phyloP scores from a whole-genome alignment of 2,113 vertebrate genomes.

The Archocentrus centrarchus region DNA sequence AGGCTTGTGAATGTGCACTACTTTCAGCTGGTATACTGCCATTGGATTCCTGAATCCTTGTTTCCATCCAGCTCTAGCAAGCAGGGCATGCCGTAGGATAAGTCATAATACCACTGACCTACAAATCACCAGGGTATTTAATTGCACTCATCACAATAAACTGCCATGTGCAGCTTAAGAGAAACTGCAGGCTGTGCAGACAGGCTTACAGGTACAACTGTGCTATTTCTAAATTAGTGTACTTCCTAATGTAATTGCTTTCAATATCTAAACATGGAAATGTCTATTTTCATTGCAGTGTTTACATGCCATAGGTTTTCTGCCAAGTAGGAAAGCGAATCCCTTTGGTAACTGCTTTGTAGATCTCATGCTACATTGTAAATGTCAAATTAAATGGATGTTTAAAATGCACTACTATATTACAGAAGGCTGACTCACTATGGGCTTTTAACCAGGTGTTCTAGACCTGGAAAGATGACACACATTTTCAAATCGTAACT shows the following conservation, averaged over 20 bases:
- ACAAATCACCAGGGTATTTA: conserved; percentile 72
- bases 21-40: conserved; percentile 33
- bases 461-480: background rate
- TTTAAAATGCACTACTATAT: background rate
- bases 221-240: conserved; percentile 70
- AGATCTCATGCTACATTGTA: background rate
- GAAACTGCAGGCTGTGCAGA: conserved; percentile 51
- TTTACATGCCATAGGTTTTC: conserved; percentile 32
- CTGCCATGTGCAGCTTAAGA: conserved; percentile 67
- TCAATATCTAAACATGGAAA: conserved; percentile 61
- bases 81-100: conserved; percentile 50
- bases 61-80: conserved; percentile 41
- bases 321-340: background rate
- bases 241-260: conserved; percentile 74
- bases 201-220: conserved; percentile 70
- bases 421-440: background rate
- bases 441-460: background rate
- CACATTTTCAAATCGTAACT: background rate
- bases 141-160: conserved; percentile 75
- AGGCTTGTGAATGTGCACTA: conserved; percentile 20
- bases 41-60: conserved; percentile 31
- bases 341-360: conserved; percentile 29
- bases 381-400: conserved; percentile 27
- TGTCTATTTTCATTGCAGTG: conserved; percentile 51
- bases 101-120: conserved; percentile 68